These are phyloP conservation scores for Epicauta chinensis DNA, from an alignment of 1,140 invertebrate genomes.

Conservation along the genomic window DNA sequence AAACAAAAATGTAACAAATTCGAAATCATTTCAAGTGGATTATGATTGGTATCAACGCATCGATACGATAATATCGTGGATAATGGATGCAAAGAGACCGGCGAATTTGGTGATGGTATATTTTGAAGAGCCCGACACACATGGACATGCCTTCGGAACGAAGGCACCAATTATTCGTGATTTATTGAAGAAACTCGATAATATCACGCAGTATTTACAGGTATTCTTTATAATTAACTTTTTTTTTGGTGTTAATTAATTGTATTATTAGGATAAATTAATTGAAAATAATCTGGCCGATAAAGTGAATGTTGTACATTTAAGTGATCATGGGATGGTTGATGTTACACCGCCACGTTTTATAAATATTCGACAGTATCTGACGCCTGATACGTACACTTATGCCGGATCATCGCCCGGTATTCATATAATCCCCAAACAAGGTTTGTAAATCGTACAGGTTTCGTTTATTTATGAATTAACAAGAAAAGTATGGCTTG, in stretches of 20 bases:
- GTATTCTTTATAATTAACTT: slow-evolving; percentile 19
- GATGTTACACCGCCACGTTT: slow-evolving; percentile 46
- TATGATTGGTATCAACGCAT: slow-evolving; percentile 51
- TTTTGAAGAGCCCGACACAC: slow-evolving; percentile 64
- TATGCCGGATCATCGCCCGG: slow-evolving; percentile 44
- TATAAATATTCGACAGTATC: slow-evolving; percentile 53
- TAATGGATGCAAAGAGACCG: slow-evolving; percentile 49
- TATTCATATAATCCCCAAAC: slow-evolving; percentile 50
- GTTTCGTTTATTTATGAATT: too few relatives aligned
- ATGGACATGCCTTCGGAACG: slow-evolving; percentile 49
- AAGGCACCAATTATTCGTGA: slow-evolving; percentile 36
- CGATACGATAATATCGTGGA: slow-evolving; percentile 58
- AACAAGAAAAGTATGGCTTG: too few relatives aligned
- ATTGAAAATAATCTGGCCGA: slow-evolving; percentile 29
- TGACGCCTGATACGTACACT: slow-evolving; percentile 47
- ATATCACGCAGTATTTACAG: slow-evolving; percentile 48
- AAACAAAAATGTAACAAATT: slow-evolving; percentile 41
- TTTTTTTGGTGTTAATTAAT: not conserved
- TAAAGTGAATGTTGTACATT: slow-evolving; percentile 59
- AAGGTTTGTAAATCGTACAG: too few relatives aligned
- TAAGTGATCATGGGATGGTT: slow-evolving; percentile 73
- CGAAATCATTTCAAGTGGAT: slow-evolving; percentile 36
- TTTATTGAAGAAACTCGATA: slow-evolving; percentile 50
- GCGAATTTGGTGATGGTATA: slow-evolving; percentile 64
- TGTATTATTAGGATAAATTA: not conserved